Evolutionary conservation across 2,888 invertebrate genomes (phyloP).

Genomic region (Tridacna gigas): DNA sequence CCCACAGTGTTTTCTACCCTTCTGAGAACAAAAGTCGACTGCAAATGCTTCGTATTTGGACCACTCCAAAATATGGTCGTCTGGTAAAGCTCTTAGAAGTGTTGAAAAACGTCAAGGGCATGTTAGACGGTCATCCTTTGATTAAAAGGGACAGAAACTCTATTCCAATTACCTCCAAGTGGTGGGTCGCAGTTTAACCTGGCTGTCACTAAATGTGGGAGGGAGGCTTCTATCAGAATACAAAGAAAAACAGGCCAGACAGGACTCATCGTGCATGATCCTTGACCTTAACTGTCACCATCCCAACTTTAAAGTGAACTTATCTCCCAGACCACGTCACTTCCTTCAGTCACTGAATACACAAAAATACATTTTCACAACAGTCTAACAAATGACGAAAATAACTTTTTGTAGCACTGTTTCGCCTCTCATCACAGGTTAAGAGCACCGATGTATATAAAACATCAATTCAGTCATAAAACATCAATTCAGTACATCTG

Average conservation of each 20-base stretch:
- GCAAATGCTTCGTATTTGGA: too few species aligned
- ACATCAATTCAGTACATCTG: background rate
- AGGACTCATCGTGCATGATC: slow-evolving; percentile 12
- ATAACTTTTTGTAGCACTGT: background rate
- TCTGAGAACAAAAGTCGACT: too few species aligned
- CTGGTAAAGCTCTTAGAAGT: too few species aligned
- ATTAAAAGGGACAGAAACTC: too few species aligned
- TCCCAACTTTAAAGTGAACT: background rate
- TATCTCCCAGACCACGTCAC: background rate
- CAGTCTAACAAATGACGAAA: background rate
- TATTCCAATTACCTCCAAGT: slow-evolving; percentile 2
- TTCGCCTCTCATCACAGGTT: background rate
- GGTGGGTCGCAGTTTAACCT: slow-evolving; percentile 21
- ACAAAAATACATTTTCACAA: background rate
- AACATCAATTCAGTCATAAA: background rate
- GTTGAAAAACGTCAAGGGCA: too few species aligned
- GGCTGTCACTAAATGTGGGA: background rate
- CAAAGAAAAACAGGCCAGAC: background rate
- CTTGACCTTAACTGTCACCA: background rate
- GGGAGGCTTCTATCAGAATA: background rate
- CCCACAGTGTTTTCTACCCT: too few species aligned
- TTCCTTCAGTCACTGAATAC: background rate
- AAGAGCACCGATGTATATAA: background rate
- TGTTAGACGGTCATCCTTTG: too few species aligned
- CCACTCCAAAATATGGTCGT: too few species aligned